A percentile compares a stretch with the other conserved stretches of the same genome.
Evolutionary conservation across 1,140 invertebrate species (phyloP).

Genomic region (Teleogryllus occipitalis): DNA sequence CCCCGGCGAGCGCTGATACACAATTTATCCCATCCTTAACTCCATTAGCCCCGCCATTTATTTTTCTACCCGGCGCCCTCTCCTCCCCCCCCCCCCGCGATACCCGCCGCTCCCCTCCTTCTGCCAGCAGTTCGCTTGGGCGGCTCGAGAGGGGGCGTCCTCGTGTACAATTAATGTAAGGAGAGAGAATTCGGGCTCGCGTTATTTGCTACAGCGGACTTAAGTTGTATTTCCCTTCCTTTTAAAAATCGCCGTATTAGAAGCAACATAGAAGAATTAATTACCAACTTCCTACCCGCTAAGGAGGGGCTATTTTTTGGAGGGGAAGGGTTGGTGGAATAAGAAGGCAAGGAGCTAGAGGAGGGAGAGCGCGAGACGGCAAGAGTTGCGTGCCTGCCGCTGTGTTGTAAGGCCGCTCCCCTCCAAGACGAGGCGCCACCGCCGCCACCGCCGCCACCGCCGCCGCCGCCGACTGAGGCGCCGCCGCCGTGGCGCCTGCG

Average conservation of each 20-base stretch:
- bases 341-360: not conserved
- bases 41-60: not conserved
- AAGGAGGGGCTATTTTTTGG: not conserved
- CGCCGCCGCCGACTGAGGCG: too few relatives aligned
- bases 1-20: not conserved
- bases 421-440: too few relatives aligned
- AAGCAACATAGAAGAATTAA: conserved; percentile 1
- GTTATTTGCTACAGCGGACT: conserved; percentile 3
- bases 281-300: not conserved
- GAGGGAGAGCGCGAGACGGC: too few relatives aligned
- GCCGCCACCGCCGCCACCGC: too few relatives aligned
- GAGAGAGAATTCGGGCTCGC: not conserved
- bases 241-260: conserved; percentile 5
- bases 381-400: too few relatives aligned
- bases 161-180: not conserved
- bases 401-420: too few relatives aligned
- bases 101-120: not conserved
- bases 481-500: too few relatives aligned
- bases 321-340: not conserved
- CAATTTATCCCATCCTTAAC: not conserved
- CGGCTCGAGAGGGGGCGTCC: too few relatives aligned
- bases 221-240: not conserved
- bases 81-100: not conserved
- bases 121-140: too few relatives aligned
- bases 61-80: not conserved